phyloP scores from a whole-genome alignment of 2,113 vertebrate genomes.

The Hyla sarda region DNA sequence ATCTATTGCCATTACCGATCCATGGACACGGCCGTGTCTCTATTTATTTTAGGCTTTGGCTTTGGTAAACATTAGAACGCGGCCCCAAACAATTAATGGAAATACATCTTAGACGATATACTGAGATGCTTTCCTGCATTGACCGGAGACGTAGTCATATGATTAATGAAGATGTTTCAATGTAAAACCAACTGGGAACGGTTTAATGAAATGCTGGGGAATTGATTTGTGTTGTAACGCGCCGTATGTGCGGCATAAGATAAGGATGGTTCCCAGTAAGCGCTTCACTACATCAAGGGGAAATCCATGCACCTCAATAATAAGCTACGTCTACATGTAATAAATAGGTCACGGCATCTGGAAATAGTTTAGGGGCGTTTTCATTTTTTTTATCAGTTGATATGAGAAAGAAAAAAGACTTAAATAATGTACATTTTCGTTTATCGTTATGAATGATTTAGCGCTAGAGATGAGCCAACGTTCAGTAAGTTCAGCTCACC shows the following conservation, averaged over 20 bases:
- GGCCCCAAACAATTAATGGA: not conserved
- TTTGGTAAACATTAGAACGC: not conserved
- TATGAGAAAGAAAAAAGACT: not conserved
- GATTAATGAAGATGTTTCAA: not conserved
- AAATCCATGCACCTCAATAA: not conserved
- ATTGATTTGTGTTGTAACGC: not conserved
- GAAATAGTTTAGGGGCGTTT: not conserved
- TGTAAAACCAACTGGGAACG: not conserved
- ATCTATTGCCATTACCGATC: not conserved
- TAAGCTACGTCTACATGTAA: not conserved
- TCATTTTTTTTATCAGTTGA: not conserved
- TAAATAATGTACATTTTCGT: not conserved
- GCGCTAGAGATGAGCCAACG: not conserved
- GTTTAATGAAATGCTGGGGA: conserved; percentile 2
- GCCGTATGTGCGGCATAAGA: not conserved
- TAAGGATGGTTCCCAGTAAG: not conserved
- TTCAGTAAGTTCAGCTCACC: too few relatives aligned
- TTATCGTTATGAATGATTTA: not conserved
- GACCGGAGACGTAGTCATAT: not conserved
- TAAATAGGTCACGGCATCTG: not conserved
- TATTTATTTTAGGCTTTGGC: not conserved
- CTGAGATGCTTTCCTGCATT: not conserved
- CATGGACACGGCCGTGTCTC: too few relatives aligned
- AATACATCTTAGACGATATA: not conserved
- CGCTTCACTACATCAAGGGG: not conserved